Evolutionary conservation across 2,888 invertebrate genomes (phyloP).

Genomic region (Baronia brevicornis): DNA sequence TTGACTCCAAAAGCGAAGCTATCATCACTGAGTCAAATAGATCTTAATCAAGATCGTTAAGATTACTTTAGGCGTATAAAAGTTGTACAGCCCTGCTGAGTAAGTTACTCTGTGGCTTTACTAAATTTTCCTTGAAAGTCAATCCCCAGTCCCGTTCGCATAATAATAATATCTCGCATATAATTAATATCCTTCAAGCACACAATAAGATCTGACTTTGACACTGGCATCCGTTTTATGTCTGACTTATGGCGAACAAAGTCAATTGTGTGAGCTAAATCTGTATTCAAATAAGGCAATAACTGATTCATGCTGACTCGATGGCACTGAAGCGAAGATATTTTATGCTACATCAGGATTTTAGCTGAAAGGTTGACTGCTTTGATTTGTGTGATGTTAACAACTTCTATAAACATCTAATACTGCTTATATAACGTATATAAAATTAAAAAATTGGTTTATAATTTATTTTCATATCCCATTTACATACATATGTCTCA

Average conservation of each 20-base stretch:
- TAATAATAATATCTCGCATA: conserved; percentile 36
- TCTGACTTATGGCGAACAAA: conserved; percentile 58
- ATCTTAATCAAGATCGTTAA: no score
- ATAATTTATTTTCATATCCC: no score
- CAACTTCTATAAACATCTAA: no score
- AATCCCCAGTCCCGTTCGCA: conserved; percentile 17
- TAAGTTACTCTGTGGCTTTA: conserved; percentile 8
- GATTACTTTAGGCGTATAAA: neutral
- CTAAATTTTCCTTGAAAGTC: conserved; percentile 9
- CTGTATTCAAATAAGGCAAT: conserved; percentile 44
- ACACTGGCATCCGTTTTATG: conserved; percentile 64
- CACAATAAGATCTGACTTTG: conserved; percentile 44
- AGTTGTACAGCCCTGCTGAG: conserved; percentile 1
- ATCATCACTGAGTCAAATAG: no score
- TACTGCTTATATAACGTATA: no score
- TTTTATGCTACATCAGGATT: conserved; percentile 8
- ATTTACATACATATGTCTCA: no score
- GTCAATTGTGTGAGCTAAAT: conserved; percentile 68
- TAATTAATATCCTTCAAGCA: conserved; percentile 50
- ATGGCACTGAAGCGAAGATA: conserved; percentile 3
- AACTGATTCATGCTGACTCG: conserved; percentile 16
- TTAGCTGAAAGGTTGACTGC: no score
- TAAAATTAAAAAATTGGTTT: no score
- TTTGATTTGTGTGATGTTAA: no score
- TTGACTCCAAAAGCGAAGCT: no score